These are phyloP conservation scores for Chrosomus eos DNA, from an alignment of 2,797 vertebrate genomes.

Conservation along the genomic window DNA sequence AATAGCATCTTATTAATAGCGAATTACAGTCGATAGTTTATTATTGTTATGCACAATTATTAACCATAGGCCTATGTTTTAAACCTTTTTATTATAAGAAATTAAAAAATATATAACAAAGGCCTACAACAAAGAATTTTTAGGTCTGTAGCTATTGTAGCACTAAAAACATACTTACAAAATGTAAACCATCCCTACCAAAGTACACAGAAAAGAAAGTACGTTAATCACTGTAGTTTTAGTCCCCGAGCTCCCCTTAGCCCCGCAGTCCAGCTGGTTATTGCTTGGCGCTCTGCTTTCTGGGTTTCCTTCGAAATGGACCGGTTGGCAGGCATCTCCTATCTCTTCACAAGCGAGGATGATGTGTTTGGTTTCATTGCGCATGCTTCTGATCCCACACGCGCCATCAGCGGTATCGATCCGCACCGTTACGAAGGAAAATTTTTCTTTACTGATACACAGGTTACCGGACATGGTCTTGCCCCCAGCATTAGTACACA, in stretches of 20 bases:
- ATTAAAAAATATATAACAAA: background rate
- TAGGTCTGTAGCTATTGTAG: background rate
- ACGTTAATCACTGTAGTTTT: background rate
- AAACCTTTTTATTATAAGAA: background rate
- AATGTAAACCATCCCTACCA: slow-evolving; percentile 5
- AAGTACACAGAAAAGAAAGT: slow-evolving; percentile 1
- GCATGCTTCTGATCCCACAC: slow-evolving; percentile 70
- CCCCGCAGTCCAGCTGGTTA: slow-evolving; percentile 69
- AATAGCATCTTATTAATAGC: too few relatives aligned
- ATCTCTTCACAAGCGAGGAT: slow-evolving; percentile 78
- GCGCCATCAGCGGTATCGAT: slow-evolving; percentile 51
- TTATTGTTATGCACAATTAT: background rate
- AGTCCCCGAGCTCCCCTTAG: background rate
- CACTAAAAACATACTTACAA: slow-evolving; percentile 21
- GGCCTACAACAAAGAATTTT: background rate
- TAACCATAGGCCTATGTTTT: background rate
- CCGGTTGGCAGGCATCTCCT: slow-evolving; percentile 71
- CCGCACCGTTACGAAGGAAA: slow-evolving; percentile 77
- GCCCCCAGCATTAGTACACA: slow-evolving; percentile 72
- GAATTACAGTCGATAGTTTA: background rate
- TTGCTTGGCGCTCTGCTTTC: slow-evolving; percentile 52
- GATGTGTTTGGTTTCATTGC: slow-evolving; percentile 73
- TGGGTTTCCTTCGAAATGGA: slow-evolving; percentile 80
- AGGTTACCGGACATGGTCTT: slow-evolving; percentile 66
- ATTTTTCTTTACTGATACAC: slow-evolving; percentile 76